phyloP scores from a whole-genome alignment of 2,797 vertebrate genomes.

The Echeneis naucrates region DNA sequence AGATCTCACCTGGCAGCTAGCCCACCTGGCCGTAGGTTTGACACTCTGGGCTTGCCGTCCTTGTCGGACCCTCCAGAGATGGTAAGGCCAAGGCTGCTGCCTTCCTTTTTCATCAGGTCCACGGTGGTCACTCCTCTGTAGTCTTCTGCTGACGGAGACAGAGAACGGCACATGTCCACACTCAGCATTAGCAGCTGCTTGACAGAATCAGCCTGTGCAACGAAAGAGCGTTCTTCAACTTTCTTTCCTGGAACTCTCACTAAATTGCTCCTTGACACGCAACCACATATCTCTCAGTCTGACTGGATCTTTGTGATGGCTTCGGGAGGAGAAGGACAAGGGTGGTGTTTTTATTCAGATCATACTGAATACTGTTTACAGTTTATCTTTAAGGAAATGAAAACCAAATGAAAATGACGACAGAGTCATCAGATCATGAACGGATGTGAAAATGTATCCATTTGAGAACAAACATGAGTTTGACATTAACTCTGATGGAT shows the following conservation, averaged over 20 bases:
- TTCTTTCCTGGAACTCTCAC: constrained; percentile 35
- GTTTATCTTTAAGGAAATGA: constrained; percentile 18
- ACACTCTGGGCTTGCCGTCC: constrained; percentile 96
- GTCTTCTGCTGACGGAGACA: constrained; percentile 88
- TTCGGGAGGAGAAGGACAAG: constrained; percentile 23
- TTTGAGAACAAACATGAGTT: constrained; percentile 26
- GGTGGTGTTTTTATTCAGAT: constrained; percentile 32
- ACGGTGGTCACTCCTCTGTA: constrained; percentile 94
- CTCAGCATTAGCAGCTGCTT: constrained; percentile 62
- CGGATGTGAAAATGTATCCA: constrained; percentile 34
- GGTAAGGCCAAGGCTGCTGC: constrained; percentile 95
- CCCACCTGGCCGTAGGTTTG: constrained; percentile 94
- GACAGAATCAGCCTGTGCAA: constrained; percentile 58
- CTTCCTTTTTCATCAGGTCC: constrained; percentile 97
- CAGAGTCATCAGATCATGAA: constrained; percentile 7
- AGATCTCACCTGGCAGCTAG: constrained; percentile 94
- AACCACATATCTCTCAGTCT: constrained; percentile 30
- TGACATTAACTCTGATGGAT: constrained; percentile 40
- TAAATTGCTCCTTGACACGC: constrained; percentile 47
- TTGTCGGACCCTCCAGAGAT: constrained; percentile 98
- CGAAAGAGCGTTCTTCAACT: constrained; percentile 23
- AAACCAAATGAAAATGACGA: not conserved
- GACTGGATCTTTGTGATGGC: constrained; percentile 46
- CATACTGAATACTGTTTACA: constrained; percentile 20
- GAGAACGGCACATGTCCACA: constrained; percentile 66